These are phyloP conservation scores for Pampusana beccarii DNA, from an alignment of 2,113 vertebrate species.

Conservation along the genomic window DNA sequence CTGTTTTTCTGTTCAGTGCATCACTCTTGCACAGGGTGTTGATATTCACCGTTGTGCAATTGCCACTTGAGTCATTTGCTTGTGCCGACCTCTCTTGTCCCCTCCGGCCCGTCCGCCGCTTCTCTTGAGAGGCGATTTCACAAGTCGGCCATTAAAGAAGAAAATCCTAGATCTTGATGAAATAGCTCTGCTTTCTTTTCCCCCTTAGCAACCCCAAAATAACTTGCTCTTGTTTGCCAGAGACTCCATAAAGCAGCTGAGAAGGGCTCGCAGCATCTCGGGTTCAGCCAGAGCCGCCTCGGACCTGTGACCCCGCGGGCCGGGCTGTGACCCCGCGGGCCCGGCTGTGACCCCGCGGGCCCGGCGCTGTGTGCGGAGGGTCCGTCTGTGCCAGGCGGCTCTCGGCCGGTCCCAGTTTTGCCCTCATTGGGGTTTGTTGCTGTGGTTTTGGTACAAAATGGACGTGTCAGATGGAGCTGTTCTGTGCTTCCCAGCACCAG, in stretches of 20 bases:
- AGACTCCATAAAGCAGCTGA: not conserved
- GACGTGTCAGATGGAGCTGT: not conserved
- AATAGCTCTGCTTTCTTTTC: not conserved
- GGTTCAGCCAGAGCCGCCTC: accelerated
- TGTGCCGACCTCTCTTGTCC: not conserved
- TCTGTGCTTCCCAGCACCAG: not conserved
- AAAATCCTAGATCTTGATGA: not conserved
- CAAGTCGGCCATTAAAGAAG: not conserved
- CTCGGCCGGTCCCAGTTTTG: too few relatives aligned
- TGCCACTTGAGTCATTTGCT: not conserved
- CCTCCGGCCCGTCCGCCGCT: accelerated
- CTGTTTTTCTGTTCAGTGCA: accelerated
- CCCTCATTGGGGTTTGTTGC: not conserved
- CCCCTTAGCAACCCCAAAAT: not conserved
- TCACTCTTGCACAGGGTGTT: not conserved
- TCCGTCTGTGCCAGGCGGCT: too few relatives aligned
- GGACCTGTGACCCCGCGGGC: too few relatives aligned
- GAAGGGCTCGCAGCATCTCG: accelerated
- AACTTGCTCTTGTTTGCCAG: not conserved
- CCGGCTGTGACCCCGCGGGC: too few relatives aligned
- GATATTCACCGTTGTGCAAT: not conserved
- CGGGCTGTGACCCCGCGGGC: too few relatives aligned
- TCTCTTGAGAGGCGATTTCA: not conserved
- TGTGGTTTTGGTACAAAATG: accelerated
- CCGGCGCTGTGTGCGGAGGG: too few relatives aligned